A percentile compares a stretch with the other conserved stretches of the same genome.
Evolutionary conservation across 2,888 invertebrate species (phyloP).

Genomic region (Tetramorium bicarinatum): DNA sequence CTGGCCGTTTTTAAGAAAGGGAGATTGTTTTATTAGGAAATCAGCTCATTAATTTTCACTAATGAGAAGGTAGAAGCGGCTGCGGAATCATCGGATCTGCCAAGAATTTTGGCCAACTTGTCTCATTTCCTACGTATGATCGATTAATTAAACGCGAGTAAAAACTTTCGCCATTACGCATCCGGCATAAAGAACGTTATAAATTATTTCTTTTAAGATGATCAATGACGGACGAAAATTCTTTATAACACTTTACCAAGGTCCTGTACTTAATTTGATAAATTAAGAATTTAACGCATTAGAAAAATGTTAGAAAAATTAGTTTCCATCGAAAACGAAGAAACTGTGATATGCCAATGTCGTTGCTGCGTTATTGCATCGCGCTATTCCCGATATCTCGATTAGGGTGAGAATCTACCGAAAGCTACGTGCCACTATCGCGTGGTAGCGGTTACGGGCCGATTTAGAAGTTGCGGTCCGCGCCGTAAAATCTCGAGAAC

Average conservation of each 20-base stretch:
- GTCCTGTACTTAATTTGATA: background rate
- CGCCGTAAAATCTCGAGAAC: conserved; percentile 68
- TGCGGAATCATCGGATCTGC: conserved; percentile 22
- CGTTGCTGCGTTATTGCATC: background rate
- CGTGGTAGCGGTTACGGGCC: conserved; percentile 46
- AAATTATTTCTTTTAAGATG: conserved; percentile 3
- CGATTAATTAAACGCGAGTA: conserved; percentile 27
- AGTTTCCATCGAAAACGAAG: background rate
- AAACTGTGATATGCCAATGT: background rate
- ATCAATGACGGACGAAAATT: background rate
- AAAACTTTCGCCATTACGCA: conserved; percentile 40
- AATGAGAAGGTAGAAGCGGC: conserved; percentile 26
- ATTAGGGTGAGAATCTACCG: conserved; percentile 53
- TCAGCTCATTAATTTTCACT: conserved; percentile 42
- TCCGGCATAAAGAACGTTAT: conserved; percentile 1
- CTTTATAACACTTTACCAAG: background rate
- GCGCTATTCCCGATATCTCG: conserved; percentile 35
- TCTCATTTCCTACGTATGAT: conserved; percentile 31
- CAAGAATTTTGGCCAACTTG: conserved; percentile 32
- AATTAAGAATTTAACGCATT: too few relatives aligned
- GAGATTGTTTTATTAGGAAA: conserved; percentile 32
- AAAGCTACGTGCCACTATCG: conserved; percentile 25
- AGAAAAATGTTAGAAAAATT: background rate
- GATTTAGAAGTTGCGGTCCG: conserved; percentile 69
- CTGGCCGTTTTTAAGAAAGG: background rate